A percentile compares a stretch with the other conserved stretches of the same genome.
Evolutionary conservation across 2,797 vertebrate genomes (phyloP).

Genomic region (Caiman crocodilus): DNA sequence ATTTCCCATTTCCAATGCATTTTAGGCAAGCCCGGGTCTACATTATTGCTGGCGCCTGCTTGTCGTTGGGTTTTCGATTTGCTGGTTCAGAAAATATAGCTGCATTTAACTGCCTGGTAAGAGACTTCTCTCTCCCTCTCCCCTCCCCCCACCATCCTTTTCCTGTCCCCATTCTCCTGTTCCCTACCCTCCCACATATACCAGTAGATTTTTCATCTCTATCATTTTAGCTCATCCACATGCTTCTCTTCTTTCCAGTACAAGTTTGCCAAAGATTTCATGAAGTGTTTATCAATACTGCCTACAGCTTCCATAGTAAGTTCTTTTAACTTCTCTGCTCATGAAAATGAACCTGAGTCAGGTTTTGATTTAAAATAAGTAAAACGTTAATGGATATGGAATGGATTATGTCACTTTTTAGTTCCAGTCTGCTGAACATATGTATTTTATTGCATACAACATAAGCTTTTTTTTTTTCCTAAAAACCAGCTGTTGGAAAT

Average conservation of each 20-base stretch:
- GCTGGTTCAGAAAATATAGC: slow-evolving; percentile 96
- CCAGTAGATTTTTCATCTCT: neutral
- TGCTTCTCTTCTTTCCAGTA: slow-evolving; percentile 78
- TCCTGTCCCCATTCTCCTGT: neutral
- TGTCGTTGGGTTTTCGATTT: slow-evolving; percentile 96
- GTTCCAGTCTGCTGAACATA: neutral
- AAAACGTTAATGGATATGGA: neutral
- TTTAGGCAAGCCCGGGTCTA: slow-evolving; percentile 96
- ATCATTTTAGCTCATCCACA: neutral
- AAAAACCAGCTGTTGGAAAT: too few species aligned
- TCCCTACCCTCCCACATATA: neutral
- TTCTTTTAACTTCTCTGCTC: slow-evolving; percentile 57
- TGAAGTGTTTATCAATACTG: slow-evolving; percentile 91
- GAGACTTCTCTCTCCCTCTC: neutral
- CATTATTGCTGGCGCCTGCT: slow-evolving; percentile 95
- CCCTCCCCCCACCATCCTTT: neutral
- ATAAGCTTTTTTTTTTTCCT: too few species aligned
- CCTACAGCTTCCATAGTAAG: slow-evolving; percentile 93
- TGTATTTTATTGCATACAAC: neutral
- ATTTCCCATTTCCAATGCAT: slow-evolving; percentile 55
- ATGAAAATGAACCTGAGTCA: slow-evolving; percentile 16
- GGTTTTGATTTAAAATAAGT: neutral
- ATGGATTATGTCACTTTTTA: neutral
- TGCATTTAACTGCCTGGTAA: slow-evolving; percentile 96
- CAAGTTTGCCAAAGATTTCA: slow-evolving; percentile 93